Base-by-base conservation (phyloP, 2,888 invertebrate species). In the Biston betularia region DNA sequence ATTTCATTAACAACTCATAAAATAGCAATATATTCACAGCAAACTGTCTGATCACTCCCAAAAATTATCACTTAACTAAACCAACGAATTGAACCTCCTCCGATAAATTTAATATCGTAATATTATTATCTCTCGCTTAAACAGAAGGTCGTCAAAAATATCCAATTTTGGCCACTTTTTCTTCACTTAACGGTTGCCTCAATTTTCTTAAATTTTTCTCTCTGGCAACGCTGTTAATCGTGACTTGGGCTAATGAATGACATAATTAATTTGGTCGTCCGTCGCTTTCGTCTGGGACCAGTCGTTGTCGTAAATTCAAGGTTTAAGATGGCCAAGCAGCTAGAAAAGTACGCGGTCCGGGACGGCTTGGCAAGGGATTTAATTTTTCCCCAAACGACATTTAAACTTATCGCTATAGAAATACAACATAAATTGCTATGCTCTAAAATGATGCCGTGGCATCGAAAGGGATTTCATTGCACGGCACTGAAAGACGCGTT, bases 211-310 rank as follows among this genome's bases (percentile, higher is more conserved):
- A 63, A 53, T 61, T 61, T 65, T 65, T 66, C 57, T 6, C 35
- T 53, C 46, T 66, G 57, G 61, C 52, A 61, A 66, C 57, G 46
- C 57, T 48, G 61, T 46, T 57, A 66, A 62, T 57, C n/a, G 56
- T 33, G 34, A 65, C 61, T 65, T 52, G 46, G 53, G 50, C 55
- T 66, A 66, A 61, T 66, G 24, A 66, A 66, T 62, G 61, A 50
- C 35, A 42, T 61, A 66, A 66, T 66, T 66, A 61, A 61, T 66
- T 61, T 61, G 24, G 38, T 35, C 50, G 35, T 45, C 54, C 34
- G 46, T 46, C 57, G 24, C 35, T 52, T 24, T 33, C 48, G 58
- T 59, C 54, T 59, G 58, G 58, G 34, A 34, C 33, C 40, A 10
- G 42, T 48, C 53, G 50, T 50, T 56, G 42, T 42, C 53, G 56